Base-by-base conservation (phyloP, 2,888 invertebrate species). In the Cheilosia variabilis region DNA sequence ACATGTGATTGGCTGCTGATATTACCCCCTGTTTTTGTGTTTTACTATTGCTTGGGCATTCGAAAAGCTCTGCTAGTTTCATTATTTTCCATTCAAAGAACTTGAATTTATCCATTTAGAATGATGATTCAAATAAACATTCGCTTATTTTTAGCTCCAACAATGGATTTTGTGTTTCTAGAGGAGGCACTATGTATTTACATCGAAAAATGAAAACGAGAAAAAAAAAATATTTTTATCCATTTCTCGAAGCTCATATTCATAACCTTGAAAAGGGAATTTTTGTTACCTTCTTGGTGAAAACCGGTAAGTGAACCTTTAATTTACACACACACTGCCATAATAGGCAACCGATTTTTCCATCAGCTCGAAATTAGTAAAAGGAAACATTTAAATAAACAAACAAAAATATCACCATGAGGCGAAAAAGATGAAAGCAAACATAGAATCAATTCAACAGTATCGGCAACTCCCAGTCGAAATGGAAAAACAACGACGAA, bases 81-180 rank as follows among this genome's bases (percentile, higher is more conserved):
- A 17, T 31, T 37, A 19, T 52, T 69, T 60, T 58, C 27, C 60
- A 71, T 60, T 72, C 37, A 72, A 27, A 62, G 62, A 72, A 65
- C 75, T 66, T 58, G 75, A 65, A 66, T 31, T 41, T 47, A 37
- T 45, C 62, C 53, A 73, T 63, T 73, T 45, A 58, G 65, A 66
- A 55, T 37, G 68, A 79, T 62, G 53, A 62, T 62, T 69, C 68
- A 80, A 63, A 75, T 62, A 80, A 75, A 68, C 75, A 75, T 57
- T 53, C 27, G 47, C 62, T 65, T 81, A 81, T 81, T 76, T 69
- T 63, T 81, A 81, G 76, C 53, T 60, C 27, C 69, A 76, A 81
- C 81, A 76, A 81, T 81, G 37, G 63, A 71, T 53, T 65, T 76
- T 76, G 71, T 71, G 47, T 76, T 76, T 71, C 43, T 58, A 58